Evolutionary conservation across 2,113 vertebrate species (phyloP).

Genomic region (Lutjanus erythropterus): DNA sequence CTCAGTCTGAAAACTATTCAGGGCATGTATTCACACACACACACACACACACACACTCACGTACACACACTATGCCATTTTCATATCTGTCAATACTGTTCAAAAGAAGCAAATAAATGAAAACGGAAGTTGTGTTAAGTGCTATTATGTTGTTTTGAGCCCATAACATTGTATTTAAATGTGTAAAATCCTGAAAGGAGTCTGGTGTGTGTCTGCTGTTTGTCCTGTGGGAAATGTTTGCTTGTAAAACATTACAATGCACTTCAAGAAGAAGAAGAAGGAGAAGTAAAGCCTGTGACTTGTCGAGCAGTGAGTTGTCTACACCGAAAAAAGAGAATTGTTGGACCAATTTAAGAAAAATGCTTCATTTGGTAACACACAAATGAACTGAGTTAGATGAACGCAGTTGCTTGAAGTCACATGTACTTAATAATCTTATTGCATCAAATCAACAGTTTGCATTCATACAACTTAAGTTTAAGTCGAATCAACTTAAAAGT

Average conservation of each 20-base stretch:
- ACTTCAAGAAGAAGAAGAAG: background rate
- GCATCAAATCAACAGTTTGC: too few species aligned
- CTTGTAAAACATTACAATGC: constrained; percentile 31
- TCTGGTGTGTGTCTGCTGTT: constrained; percentile 20
- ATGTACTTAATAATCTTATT: too few species aligned
- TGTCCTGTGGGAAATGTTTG: constrained; percentile 17
- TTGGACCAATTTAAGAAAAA: too few species aligned
- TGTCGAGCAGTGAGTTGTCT: too few species aligned
- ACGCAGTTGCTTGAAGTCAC: too few species aligned
- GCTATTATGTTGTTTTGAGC: background rate
- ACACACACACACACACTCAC: background rate
- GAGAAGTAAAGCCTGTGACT: background rate
- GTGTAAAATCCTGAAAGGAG: background rate
- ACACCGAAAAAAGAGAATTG: too few species aligned
- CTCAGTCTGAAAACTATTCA: constrained; percentile 71
- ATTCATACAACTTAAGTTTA: too few species aligned
- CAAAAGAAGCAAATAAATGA: background rate
- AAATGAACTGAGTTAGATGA: too few species aligned
- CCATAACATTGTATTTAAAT: background rate
- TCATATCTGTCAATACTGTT: background rate
- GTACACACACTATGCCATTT: background rate
- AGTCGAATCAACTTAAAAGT: too few species aligned
- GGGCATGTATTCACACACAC: constrained; percentile 28
- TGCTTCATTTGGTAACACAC: too few species aligned
- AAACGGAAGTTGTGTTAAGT: background rate